Evolutionary conservation across 2,797 vertebrate species (phyloP), one percentile per base, ranked within the genome.

Genomic region (Hylomyscus alleni): DNA sequence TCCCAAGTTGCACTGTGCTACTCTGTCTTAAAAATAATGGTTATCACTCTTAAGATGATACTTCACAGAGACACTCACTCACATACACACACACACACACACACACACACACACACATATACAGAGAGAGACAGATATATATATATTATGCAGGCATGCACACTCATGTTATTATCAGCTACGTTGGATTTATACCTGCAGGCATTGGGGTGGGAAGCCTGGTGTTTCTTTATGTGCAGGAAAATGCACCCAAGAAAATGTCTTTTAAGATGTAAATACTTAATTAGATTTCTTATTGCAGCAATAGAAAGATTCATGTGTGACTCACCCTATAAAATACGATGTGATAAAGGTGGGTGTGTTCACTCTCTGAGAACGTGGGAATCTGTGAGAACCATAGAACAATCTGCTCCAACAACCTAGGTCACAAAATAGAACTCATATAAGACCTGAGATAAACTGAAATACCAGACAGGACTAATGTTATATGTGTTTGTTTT

Each of bases 291-390:
- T 91, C 24, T 91, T 10, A 60, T 47, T 6, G 0, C 52, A 81
- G 87, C 19, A 88, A 44, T n/a, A 76, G 6, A 82, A 80, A 93
- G 56, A 58, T 80, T 93, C 40, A 72, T 31, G 60, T n/a, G 19
- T 20, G 34, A 10, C 26, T 7, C 7, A 3, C 10, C 0, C 1
- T 77, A 22, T 2, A 17, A 40, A 75, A 11, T 34, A 8, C 89
- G 19, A 44, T 0, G 54, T 80, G 24, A 56, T 15, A 88, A 54
- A 1, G 6, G 52, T 60, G 15, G 29, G 10, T 40, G 6, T 47
- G 1, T 56, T 95, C n/a, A 34, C 1, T 47, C 29, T 95, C 3
- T 7, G 75, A 67, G 12, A 84, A 47, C n/a, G 4, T 26, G 2
- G 7, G 1, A 47, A 31, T 1, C 8, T 3, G 0, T 40, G 34